Evolutionary conservation across 2,888 invertebrate species (phyloP), one percentile per base, ranked within the genome.

Genomic region (Ophion ellenae): DNA sequence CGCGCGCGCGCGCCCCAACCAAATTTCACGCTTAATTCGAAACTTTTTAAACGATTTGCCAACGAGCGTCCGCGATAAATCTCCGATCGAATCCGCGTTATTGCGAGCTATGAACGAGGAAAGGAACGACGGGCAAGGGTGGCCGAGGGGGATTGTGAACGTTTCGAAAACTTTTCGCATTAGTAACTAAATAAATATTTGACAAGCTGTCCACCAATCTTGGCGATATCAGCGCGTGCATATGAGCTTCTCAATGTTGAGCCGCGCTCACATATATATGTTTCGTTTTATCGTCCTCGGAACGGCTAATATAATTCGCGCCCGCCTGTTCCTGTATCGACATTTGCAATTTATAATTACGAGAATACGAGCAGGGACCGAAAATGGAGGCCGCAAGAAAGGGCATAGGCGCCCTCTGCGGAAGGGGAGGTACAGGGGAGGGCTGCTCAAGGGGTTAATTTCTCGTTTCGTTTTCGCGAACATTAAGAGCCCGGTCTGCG

Each of bases 11-110:
- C n/a, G n/a, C n/a, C 36, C 9, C 85, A 86, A 90, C 87, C 85
- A 86, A 91, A 90, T 92, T 92, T 92, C 92, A 92, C 89, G 92
- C 89, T 91, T 90, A 90, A 90, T 92, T 92, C 89, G 91, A 79
- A 91, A 90, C 90, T 90, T 90, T 90, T 89, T 86, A 89, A 88
- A 85, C 85, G 89, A 84, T 89, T 89, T 88, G 87, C 77, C 81
- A 53, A 53, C 53, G 14, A 53, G 83, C 86, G 74, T 83, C 77
- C 85, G 87, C 88, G 87, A 85, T 83, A 81, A 84, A 86, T 69
- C 61, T 14, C 32, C 45, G 36, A 24, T 79, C 28, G 74, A 71
- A 78, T 80, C 79, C 74, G 85, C 84, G 81, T 69, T 75, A 53
- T 53, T 14, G 53, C 53, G 53, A 53, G 53, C 40, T 7, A 40